Base-by-base conservation (phyloP, 2,888 invertebrate species). In the Dione juno region DNA sequence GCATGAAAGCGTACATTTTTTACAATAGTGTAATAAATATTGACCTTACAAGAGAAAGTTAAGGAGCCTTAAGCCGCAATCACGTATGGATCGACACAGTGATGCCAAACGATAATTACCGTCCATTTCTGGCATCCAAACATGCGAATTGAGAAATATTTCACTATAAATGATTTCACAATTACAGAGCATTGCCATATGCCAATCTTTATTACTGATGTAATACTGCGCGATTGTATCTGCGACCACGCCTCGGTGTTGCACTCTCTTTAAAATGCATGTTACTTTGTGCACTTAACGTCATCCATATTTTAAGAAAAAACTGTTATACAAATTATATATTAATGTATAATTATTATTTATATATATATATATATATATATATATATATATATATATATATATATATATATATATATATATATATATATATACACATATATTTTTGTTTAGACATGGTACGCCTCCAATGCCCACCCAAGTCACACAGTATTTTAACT, bases 101-200 rank as follows among this genome's bases (percentile, higher is more conserved):
- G 52, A 35, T 53, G 71, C 73, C 73, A 68, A 68, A 71, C 35
- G 43, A 41, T 73, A 73, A 73, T 73, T 73, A 68, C 35, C 68
- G 57, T 40, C 65, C 67, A 66, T 73, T 68, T 45, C 63, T 67
- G 67, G 65, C 73, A 67, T 57, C 61, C 67, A 58, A 61, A 35
- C 65, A 67, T 69, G 67, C 67, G 70, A 63, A 74, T 74, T 74
- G 68, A 74, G 74, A 74, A 66, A 74, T 74, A 70, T 72, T 74
- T 74, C 70, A 68, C 66, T 59, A 72, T 73, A 73, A 75, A 74
- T 72, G 72, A 74, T 74, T 71, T 69, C 63, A 74, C 75, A 74
- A 74, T 75, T 75, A 71, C 74, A 70, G 67, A 63, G 63, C 63
- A 50, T 9, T 68, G 70, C 70, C 67, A 70, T 70, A 63, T 67